Evolutionary conservation across 1,140 invertebrate species (phyloP).

Genomic region (Drosophila arizonae): DNA sequence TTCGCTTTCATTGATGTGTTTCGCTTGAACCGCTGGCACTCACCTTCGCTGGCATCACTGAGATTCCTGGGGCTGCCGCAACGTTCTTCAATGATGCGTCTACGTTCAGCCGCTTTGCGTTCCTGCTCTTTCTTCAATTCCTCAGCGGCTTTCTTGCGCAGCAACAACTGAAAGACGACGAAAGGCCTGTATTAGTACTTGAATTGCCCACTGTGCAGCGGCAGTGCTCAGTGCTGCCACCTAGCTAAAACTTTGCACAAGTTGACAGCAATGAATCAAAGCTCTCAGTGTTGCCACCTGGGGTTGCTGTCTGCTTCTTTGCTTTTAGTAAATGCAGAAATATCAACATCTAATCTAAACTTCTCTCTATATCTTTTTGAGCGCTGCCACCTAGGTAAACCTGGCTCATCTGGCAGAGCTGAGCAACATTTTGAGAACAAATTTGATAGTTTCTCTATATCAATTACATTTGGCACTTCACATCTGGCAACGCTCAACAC

Average conservation of each 20-base stretch:
- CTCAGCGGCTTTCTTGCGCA: slow-evolving; percentile 99
- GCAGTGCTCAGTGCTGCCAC: not conserved
- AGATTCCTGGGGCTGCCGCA: slow-evolving; percentile 95
- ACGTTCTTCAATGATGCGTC: slow-evolving; percentile 97
- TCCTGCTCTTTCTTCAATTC: slow-evolving; percentile 99
- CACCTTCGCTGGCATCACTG: slow-evolving; percentile 96
- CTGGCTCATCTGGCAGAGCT: not conserved
- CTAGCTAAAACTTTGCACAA: not conserved
- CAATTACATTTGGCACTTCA: not conserved
- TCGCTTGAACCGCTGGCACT: slow-evolving; percentile 64
- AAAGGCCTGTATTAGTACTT: too few species aligned
- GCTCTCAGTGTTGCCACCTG: not conserved
- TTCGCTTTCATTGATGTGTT: not conserved
- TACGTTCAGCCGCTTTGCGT: slow-evolving; percentile 98
- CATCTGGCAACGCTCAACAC: not conserved
- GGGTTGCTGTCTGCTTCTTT: too few species aligned
- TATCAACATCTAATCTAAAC: not conserved
- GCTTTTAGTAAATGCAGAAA: not conserved
- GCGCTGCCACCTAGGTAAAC: not conserved
- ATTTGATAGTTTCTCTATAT: too few species aligned
- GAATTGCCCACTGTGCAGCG: too few species aligned
- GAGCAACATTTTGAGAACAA: not conserved
- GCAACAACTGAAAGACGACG: slow-evolving; percentile 88
- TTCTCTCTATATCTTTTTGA: not conserved
- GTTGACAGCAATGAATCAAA: too few species aligned